A percentile compares a stretch with the other conserved stretches of the same genome.
These are phyloP conservation scores for Poecilia gillii DNA, from an alignment of 2,797 vertebrate species.

Conservation along the genomic window DNA sequence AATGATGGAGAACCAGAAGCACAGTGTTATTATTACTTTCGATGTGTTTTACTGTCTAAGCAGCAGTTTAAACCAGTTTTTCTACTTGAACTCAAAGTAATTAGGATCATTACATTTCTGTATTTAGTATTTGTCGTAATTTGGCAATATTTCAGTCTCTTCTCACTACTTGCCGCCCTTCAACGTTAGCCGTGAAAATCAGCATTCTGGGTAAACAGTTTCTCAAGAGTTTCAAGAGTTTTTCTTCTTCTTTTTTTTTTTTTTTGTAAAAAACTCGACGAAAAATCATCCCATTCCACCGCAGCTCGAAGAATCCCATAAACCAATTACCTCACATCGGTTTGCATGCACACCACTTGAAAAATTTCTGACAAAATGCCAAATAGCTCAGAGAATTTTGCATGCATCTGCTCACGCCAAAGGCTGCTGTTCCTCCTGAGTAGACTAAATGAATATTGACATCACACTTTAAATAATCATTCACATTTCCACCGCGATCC, in stretches of 20 bases:
- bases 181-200: not conserved
- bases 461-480: constrained; percentile 45
- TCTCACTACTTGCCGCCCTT: not conserved
- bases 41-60: not conserved
- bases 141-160: not conserved
- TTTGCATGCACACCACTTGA: constrained; percentile 13
- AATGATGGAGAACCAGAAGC: not conserved
- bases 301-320: not conserved
- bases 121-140: not conserved
- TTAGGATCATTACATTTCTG: not conserved
- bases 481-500: constrained; percentile 23
- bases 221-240: not conserved
- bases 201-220: not conserved
- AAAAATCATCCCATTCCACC: not conserved
- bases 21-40: not conserved
- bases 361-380: constrained; percentile 31
- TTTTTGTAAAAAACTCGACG: not conserved
- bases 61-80: not conserved
- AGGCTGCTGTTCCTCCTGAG: constrained; percentile 7
- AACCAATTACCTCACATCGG: not conserved
- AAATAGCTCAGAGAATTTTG: constrained; percentile 30
- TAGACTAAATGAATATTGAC: constrained; percentile 46
- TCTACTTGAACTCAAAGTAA: not conserved
- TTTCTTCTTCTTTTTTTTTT: not conserved
- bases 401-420: constrained; percentile 16